Evolutionary conservation across 2,113 vertebrate genomes (phyloP).

Genomic region (Neopipo cinnamomea): DNA sequence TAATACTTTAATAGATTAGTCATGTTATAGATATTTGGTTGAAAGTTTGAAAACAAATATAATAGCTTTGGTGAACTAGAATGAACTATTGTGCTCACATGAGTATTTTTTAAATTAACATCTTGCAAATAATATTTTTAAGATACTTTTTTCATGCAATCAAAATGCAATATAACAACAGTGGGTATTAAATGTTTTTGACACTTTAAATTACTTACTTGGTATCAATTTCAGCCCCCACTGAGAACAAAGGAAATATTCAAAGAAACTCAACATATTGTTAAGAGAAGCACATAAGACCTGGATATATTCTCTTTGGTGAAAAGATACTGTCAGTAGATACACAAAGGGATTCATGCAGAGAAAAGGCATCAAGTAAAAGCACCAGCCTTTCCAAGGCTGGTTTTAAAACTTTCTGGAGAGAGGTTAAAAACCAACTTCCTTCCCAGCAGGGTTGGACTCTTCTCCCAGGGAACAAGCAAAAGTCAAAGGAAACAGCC

Average conservation of each 20-base stretch:
- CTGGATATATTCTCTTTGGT: neutral
- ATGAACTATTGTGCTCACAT: neutral
- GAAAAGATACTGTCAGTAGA: neutral
- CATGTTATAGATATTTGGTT: neutral
- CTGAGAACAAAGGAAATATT: neutral
- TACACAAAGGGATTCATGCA: neutral
- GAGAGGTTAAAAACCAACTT: neutral
- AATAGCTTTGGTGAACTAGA: neutral
- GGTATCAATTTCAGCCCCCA: neutral
- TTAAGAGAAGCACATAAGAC: neutral
- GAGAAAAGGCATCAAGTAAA: neutral
- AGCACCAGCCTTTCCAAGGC: neutral
- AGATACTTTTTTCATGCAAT: neutral
- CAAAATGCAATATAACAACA: neutral
- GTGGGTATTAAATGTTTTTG: neutral
- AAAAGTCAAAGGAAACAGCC: neutral
- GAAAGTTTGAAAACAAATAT: neutral
- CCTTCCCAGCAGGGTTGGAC: neutral
- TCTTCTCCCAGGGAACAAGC: neutral
- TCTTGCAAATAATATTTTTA: neutral
- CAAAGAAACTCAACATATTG: neutral
- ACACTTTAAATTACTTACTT: neutral
- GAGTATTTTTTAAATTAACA: neutral
- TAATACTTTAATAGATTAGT: neutral
- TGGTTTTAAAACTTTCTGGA: neutral